Evolutionary conservation across 2,888 invertebrate species (phyloP).

Genomic region (Lithophane socia): DNA sequence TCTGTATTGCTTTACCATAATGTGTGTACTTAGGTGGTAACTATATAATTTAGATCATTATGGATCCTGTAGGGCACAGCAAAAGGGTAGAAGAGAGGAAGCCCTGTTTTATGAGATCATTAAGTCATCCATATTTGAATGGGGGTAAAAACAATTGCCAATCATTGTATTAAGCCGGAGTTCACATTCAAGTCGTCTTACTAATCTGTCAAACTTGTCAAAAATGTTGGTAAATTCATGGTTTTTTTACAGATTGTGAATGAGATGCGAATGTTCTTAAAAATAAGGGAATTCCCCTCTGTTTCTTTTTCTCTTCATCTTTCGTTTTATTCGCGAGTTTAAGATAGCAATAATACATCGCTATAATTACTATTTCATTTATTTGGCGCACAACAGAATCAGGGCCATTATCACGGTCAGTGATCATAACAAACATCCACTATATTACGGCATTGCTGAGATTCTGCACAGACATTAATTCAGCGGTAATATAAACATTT

Average conservation of each 20-base stretch:
- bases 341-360: conserved; percentile 2
- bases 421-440: conserved; percentile 25
- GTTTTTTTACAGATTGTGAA: no score
- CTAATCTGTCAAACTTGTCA: no score
- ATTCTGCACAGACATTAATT: conserved; percentile 40
- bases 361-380: conserved; percentile 11
- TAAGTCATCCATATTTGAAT: not conserved
- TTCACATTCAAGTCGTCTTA: no score
- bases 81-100: no score
- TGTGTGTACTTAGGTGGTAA: no score
- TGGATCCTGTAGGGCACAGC: no score
- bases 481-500: conserved; percentile 51
- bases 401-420: conserved; percentile 56
- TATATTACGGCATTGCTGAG: conserved; percentile 24
- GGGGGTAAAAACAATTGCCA: conserved; percentile 26
- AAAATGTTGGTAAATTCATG: no score
- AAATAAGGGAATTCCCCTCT: no score
- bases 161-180: not conserved
- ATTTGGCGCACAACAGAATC: conserved; percentile 26
- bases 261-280: no score
- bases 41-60: no score
- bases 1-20: no score
- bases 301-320: not conserved
- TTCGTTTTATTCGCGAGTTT: not conserved
- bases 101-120: no score